Base-by-base conservation (phyloP, 2,797 vertebrate species). In the Eulemur coronatus region DNA sequence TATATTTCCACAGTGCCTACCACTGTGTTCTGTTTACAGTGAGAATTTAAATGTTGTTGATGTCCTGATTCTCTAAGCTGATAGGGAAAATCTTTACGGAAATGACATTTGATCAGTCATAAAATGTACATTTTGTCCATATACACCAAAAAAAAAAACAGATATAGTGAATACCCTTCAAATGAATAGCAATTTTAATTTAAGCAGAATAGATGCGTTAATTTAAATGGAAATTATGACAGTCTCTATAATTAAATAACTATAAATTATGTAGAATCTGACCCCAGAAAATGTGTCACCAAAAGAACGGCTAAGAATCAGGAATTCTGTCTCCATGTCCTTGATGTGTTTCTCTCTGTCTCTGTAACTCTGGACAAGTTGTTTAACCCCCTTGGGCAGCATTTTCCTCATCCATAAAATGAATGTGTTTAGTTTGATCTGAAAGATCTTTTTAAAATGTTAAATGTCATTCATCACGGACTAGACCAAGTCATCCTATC, bases 1-100 rank as follows among this genome's bases (percentile, higher is more conserved):
- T 38, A 69, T 38, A 20, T 92, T 67, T 84, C 87, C 89, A 93
- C 86, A 88, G 95, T 92, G 97, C 96, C 97, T 95, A n/a, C 59
- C 43, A 1, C 89, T 73, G 93, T 12, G 5, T 89, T 55, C 18
- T 92, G 85, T 95, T 96, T 96, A 89, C 79, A 84, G 17, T 78
- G 92, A 90, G 91, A 86, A 70, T 70, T 28, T 82, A 48, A 80
- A 17, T 80, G 78, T 95, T 33, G 28, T 70, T 93, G 18, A 28
- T 48, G 35, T 89, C 69, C 43, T 38, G 65, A 82, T 43, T 87
- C 33, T 87, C 50, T 41, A 63, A 46, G 63, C 67, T 76, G 24
- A 38, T 50, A 67, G 52, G 63, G 65, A 81, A 5, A 26, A 22
- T 86, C 72, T 81, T 50, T 79, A 78, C 10, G 72, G 30, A 76